Base-by-base conservation (phyloP, 2,888 invertebrate genomes). In the Cheilosia soror region DNA sequence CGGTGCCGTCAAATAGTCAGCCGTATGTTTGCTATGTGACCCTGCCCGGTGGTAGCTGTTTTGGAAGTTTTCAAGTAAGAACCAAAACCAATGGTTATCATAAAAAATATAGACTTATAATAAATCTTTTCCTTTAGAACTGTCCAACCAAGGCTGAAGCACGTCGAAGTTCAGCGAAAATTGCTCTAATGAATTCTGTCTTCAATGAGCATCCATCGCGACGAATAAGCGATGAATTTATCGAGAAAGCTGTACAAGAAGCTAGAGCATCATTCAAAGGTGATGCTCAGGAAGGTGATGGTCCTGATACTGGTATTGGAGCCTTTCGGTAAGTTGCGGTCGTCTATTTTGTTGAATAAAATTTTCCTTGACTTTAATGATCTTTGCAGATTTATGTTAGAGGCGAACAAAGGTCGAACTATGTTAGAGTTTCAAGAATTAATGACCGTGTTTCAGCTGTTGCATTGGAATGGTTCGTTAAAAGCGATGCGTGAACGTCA, bases 381-480 rank as follows among this genome's bases (percentile, higher is more conserved):
- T 11, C 6, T 75, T 31, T 65, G 7, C 29, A 95, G 96, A 90
- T 95, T 95, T 90, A 95, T 95, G 95, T 92, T 95, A 88, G 95
- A 95, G 93, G 94, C 94, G 40, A 97, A 96, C 92, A 98, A 97
- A 88, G 98, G 98, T 11, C 95, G 97, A 87, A 98, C 98, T 68
- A 98, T 98, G 98, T 93, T 98, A 87, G 98, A 98, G 92, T 98
- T 98, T 93, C 98, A 98, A 93, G 98, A 98, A 92, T 93, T 98
- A 89, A 98, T 98, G 98, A 98, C 98, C n/a, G 98, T 98, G 60
- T 98, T 98, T 93, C 98, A 98, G 93, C 93, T 98, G 88, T 94
- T 98, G 68, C 98, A 98, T 93, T 98, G 98, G 98, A 98, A 98
- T 92, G 98, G 98, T n/a, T 97, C 97, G 88, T 93, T 98, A 89